Evolutionary conservation across 2,797 vertebrate genomes (phyloP), one percentile per base, ranked within the genome.

Genomic region (Orestias chungarensis): DNA sequence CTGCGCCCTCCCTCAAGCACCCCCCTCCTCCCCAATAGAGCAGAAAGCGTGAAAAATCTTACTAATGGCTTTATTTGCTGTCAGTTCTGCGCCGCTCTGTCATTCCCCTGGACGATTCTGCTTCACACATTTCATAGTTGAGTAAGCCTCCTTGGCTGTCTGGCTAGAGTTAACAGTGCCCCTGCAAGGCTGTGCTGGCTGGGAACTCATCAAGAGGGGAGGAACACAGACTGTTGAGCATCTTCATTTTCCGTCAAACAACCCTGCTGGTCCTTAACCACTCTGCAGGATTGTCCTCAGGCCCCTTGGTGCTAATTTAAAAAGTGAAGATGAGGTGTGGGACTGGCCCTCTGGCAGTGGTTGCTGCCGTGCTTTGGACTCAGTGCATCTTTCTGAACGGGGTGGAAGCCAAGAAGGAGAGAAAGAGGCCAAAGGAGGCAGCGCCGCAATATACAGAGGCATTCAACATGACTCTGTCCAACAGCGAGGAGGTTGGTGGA

Each of bases 61-160:
- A 93, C 92, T 95, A 92, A 95, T 95, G 95, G 95, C 91, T 94
- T 89, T 94, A 94, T 94, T 94, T 93, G 93, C 92, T 95, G 93
- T 95, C 95, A 95, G 94, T 93, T 93, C 94, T 61, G 85, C 80
- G 85, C 90, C 64, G 87, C 94, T 93, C 93, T 95, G 93, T 94
- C 92, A 92, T 89, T 94, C 92, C 92, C 87, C 75, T 86, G 94
- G 94, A 94, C 88, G 82, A 70, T 92, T 94, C 88, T 91, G 89
- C 91, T 94, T 93, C 92, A 93, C 81, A 83, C 87, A 91, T 94
- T 95, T 95, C 94, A 93, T 94, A 94, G 94, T 85, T 91, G 93
- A 95, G 94, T 94, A 94, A 94, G 72, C 88, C 91, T 91, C 75
- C 81, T 86, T 20, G 79, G 86, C 86, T 87, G 77, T 86, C 86